Percentiles rank a stretch among this genome's conserved stretches.
Evolutionary conservation across 2,888 invertebrate genomes (phyloP).

Genomic region (Ophonus ardosiacus): DNA sequence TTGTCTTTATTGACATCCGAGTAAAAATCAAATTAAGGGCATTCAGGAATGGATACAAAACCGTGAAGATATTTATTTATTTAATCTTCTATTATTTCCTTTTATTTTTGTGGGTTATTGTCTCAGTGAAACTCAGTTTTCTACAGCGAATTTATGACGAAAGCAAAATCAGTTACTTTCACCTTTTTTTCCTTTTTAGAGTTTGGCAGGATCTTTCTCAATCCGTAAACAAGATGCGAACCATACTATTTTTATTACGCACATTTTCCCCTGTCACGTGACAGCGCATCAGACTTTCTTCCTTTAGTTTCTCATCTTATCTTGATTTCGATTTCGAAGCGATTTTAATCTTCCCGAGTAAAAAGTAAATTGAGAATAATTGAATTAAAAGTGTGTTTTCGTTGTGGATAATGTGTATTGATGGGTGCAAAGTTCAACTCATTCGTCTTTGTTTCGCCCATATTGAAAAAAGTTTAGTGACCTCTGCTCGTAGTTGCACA

Average conservation of each 20-base stretch:
- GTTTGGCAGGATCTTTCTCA: conserved; percentile 52
- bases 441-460: conserved; percentile 13
- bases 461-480: conserved; percentile 57
- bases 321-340: neutral
- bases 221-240: conserved; percentile 48
- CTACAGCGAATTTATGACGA: conserved; percentile 53
- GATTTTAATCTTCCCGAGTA: neutral
- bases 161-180: conserved; percentile 57
- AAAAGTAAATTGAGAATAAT: conserved; percentile 7
- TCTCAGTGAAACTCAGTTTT: conserved; percentile 53
- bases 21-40: too few relatives aligned
- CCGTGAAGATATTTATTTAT: neutral
- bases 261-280: conserved; percentile 56
- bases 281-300: conserved; percentile 46
- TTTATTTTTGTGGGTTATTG: neutral
- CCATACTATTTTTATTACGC: conserved; percentile 39
- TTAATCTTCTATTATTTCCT: neutral
- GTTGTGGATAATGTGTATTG: conserved; percentile 13
- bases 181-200: conserved; percentile 54
- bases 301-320: conserved; percentile 19
- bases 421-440: conserved; percentile 17
- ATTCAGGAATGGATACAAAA: too few relatives aligned
- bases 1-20: too few relatives aligned
- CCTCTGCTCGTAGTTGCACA: conserved; percentile 44
- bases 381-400: neutral